Percentiles rank a stretch among this genome's conserved stretches.
These are phyloP conservation scores for Melinaea menophilus DNA, from an alignment of 2,888 invertebrate species.

Conservation along the genomic window DNA sequence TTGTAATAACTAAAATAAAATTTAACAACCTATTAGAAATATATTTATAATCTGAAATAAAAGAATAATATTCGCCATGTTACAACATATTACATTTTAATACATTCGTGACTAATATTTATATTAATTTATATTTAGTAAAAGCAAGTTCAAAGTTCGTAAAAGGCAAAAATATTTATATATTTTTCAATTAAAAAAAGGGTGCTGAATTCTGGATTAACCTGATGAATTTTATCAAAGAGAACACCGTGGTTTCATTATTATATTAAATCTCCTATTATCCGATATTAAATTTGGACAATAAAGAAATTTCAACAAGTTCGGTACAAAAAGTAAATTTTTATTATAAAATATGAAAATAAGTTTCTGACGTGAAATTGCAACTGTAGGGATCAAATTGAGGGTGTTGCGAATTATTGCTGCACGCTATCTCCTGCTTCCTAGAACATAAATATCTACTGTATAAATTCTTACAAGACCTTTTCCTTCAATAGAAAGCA, in stretches of 20 bases:
- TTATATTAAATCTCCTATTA: constrained; percentile 58
- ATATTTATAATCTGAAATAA: background rate
- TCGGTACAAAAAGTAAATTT: constrained; percentile 57
- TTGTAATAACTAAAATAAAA: background rate
- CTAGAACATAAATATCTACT: too few species aligned
- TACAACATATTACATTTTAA: too few species aligned
- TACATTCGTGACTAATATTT: too few species aligned
- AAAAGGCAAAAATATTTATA: background rate
- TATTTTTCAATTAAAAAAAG: too few species aligned
- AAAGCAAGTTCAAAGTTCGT: background rate
- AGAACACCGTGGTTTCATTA: constrained; percentile 27
- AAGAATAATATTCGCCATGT: background rate
- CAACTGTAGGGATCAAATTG: constrained; percentile 46
- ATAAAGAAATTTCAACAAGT: constrained; percentile 51
- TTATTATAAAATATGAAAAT: constrained; percentile 60
- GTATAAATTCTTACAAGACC: too few species aligned
- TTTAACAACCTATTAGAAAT: background rate
- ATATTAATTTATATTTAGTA: background rate
- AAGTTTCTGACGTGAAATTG: constrained; percentile 56
- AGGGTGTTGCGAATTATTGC: constrained; percentile 20
- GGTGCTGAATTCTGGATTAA: too few species aligned
- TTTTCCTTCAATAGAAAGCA: too few species aligned
- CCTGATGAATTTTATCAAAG: too few species aligned
- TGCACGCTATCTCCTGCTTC: too few species aligned
- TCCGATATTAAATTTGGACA: constrained; percentile 55